Evolutionary conservation across 53 echinoderm and acorn worm species (phyloP), one percentile per base, ranked within the genome.

Genomic region (Luidia sarsii): DNA sequence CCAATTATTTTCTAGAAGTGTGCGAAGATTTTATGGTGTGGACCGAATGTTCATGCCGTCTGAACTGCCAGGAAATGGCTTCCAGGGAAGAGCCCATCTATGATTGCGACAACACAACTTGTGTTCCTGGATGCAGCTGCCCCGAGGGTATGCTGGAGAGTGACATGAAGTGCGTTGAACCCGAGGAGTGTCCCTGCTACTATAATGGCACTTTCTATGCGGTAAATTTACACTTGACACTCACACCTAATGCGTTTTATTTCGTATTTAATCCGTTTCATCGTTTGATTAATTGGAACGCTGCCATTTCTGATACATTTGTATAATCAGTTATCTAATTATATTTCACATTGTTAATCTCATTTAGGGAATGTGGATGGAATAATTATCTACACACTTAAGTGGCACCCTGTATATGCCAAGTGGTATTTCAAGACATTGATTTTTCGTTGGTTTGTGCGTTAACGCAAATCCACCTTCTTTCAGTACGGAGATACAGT

Each of bases 141-240:
- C 83, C 83, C 4, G 56, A 45, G 6, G 70, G 70, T 14, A 82
- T 82, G 83, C 22, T 82, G 39, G 57, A 37, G 37, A 49, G 60
- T 10, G 32, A 82, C 14, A 50, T 38, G 39, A 82, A 57, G 34
- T 82, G 83, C 43, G 59, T 82, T 0, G 33, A 69, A 50, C 39
- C 52, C 13, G 69, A 82, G 28, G 69, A 82, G 32, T 82, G 83
- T 33, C 36, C 71, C 14, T 83, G 83, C 71, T 83, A 83, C 59
- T 60, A 83, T 48, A 70, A 73, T 53, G 73, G 57, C 31, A 73
- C 73, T 9, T 57, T 73, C n/a, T 73, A 73, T 39, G 13, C 21
- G 57, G 73, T 73, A 73, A 7, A 34, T 64, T 32, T 54, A 21
- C 23, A 54, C 9, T 23, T 54, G 21, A 54, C 3, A 20, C 3